Conservation (phyloP, 2,797 vertebrate species). For the Staurois parvus region DNA sequence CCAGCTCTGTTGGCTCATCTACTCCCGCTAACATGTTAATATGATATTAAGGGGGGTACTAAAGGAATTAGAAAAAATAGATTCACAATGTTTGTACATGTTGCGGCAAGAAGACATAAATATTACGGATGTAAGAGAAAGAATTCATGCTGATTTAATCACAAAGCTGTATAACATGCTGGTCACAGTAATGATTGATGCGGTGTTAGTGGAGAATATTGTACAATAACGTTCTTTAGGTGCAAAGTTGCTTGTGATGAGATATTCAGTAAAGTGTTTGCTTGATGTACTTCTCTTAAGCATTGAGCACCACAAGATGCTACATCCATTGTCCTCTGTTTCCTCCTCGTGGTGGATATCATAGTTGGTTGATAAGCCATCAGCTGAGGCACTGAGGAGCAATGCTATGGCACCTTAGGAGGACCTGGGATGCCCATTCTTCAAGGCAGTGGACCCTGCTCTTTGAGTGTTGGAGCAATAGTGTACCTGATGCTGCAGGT, state of each 20-base stretch:
- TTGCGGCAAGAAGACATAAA: constrained; percentile 26
- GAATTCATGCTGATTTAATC: constrained; percentile 48
- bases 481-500: no score
- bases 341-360: background rate
- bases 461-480: no score
- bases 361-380: no score
- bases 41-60: background rate
- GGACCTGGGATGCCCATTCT: no score
- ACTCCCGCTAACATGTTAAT: constrained; percentile 12
- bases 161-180: constrained; percentile 3
- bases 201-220: background rate
- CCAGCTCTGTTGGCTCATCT: background rate
- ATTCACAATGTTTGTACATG: constrained; percentile 1
- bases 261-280: background rate
- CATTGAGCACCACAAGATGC: no score
- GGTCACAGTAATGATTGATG: constrained; percentile 9
- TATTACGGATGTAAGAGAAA: constrained; percentile 16
- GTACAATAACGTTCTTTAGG: background rate
- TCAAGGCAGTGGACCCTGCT: no score
- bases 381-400: no score
- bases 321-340: background rate
- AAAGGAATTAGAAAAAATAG: constrained; percentile 3
- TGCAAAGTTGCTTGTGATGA: background rate
- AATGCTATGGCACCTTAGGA: no score
- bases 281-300: background rate